Base-by-base conservation (phyloP, 2,888 invertebrate species). In the Tridacna crocea region DNA sequence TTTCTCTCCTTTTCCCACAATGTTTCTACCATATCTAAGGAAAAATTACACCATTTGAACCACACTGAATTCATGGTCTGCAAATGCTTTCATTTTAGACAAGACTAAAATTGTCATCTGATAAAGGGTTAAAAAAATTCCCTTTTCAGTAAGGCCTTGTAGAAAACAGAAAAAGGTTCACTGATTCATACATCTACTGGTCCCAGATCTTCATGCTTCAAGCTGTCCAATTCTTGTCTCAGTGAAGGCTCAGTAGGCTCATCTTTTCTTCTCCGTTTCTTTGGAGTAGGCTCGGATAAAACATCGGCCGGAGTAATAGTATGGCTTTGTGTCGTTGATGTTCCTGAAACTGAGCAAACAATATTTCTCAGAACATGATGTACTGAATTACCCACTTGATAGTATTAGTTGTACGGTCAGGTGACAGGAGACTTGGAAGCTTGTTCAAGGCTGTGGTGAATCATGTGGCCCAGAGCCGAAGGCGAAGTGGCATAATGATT, bases 241-340 rank as follows among this genome's bases (percentile, higher is more conserved):
- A 94, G 84, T 17, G 93, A 91, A 60, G 92, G 75, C 51, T 87
- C 89, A 72, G 90, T 90, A 26, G 90, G 90, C 70, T 91, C 93
- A 85, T 93, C 91, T 80, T 92, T 91, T 75, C 83, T 84, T 72
- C 93, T 93, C 87, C 92, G 90, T 78, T 92, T 91, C 78, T 86
- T 86, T 15, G 83, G 72, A 22, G 85, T 58, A 61, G 80, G 26
- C 55, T 68, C 78, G 26, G 72, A 65, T 22, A 75, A 26, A 46
- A 79, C 73, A 27, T 80, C 70, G 46, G 83, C 75, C 15, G 70
- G 51, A 22, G 70, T 66, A 0, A 66, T 24, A 3, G 61, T 4
- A 13, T 70, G 48, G 11, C n/a, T 22, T 26, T 70, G 70, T 46
- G 48, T 51, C 19, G 47, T 8, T 22, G 51, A 22, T 19, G 22